A percentile compares a stretch with the other conserved stretches of the same genome.
Evolutionary conservation across 2,888 invertebrate species (phyloP).

Genomic region (Scaptomyza parva): DNA sequence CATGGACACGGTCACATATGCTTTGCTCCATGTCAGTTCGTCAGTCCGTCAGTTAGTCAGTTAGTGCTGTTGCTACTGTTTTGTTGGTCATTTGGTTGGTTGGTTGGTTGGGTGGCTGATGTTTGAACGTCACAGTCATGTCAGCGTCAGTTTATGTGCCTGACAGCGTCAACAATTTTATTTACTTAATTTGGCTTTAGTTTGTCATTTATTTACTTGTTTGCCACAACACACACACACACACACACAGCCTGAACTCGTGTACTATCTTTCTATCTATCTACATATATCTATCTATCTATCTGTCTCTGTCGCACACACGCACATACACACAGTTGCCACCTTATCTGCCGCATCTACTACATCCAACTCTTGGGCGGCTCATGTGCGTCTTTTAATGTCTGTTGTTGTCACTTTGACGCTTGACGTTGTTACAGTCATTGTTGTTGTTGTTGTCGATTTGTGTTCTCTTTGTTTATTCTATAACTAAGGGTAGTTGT

Average conservation of each 20-base stretch:
- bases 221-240: conserved; percentile 59
- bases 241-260: conserved; percentile 38
- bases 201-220: conserved; percentile 80
- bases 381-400: conserved; percentile 62
- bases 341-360: conserved; percentile 28
- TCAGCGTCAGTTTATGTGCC: conserved; percentile 74
- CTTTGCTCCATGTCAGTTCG: conserved; percentile 21
- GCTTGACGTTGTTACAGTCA: conserved; percentile 61
- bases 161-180: conserved; percentile 78
- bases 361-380: conserved; percentile 30
- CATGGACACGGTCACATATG: conserved; percentile 31
- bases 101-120: conserved; percentile 30
- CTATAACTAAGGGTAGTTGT: conserved; percentile 29
- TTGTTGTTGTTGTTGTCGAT: conserved; percentile 36
- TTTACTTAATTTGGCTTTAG: conserved; percentile 81
- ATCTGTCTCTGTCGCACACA: conserved; percentile 14
- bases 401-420: conserved; percentile 79
- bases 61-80: conserved; percentile 15
- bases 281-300: conserved; percentile 9
- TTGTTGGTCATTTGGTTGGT: not conserved
- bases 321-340: conserved; percentile 1
- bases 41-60: conserved; percentile 32
- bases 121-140: conserved; percentile 50
- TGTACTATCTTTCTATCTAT: conserved; percentile 11
- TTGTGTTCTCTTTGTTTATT: conserved; percentile 16